Evolutionary conservation across 1,140 invertebrate genomes (phyloP), one percentile per base, ranked within the genome.

Genomic region (Drosophila obscura): DNA sequence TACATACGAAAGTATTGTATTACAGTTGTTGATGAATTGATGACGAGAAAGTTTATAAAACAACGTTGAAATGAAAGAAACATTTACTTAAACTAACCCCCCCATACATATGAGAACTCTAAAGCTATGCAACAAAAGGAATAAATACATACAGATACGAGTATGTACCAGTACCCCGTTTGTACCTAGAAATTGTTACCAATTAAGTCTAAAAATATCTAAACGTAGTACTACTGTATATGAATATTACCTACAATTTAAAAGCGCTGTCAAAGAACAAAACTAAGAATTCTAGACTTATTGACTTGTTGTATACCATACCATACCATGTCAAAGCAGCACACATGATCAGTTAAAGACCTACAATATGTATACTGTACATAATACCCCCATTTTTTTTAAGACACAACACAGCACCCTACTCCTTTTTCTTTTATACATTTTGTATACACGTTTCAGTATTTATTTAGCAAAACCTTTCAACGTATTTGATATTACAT

Each of bases 31-130:
- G 64, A 83, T 71, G 68, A 64, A 77, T 88, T 88, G 60, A 75
- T 88, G 60, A 76, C 72, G 60, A 71, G 65, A 89, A 82, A 83
- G 83, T 88, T 88, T 88, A 88, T 83, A 88, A 88, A 88, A 88
- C 83, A 80, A 88, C 61, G 79, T 88, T 88, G 62, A 77, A 67
- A 63, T 13, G 72, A 78, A 53, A 61, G 39, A 57, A 51, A 63
- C 52, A 59, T 60, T 74, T 76, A 78, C 44, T 60, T 61, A 64
- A 73, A 64, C 57, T 73, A 75, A 71, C 65, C 53, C 44, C 64
- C 67, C 66, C 63, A 57, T 57, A 73, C 65, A 67, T 53, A 19
- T 50, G 60, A 56, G 58, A 64, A 52, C 46, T 56, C 22, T 28
- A 65, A 52, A 48, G 11, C 66, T 67, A 52, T 68, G 64, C 73